Evolutionary conservation across 1,140 invertebrate genomes (phyloP), one percentile per base, ranked within the genome.

Genomic region (Hydropsyche tenuis): DNA sequence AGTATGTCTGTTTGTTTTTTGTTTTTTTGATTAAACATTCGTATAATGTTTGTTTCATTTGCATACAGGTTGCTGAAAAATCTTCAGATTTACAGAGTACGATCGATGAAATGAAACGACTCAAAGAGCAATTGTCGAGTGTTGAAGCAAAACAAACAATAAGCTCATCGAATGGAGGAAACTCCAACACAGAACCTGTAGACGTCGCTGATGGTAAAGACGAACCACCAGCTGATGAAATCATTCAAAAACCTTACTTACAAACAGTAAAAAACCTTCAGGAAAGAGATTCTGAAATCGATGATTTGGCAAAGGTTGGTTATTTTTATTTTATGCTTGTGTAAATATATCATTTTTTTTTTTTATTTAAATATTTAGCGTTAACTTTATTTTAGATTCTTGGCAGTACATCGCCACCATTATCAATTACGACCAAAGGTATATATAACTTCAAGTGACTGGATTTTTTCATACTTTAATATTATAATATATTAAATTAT

Each of bases 51-150:
- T 46, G 23, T 14, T 68, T 74, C 25, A 7, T 12, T 20, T 22
- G 53, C 12, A 22, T 51, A 20, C 46, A 77, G 76, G 18, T 77
- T 16, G 63, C 70, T 0, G 76, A 77, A 16, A 77, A 77, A 46
- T 64, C 73, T 0, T 48, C 73, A n/a, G 76, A 77, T 42, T 42
- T 77, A 42, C 70, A 77, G 48, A 72, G 71, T 12, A 69, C 69
- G 43, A 43, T 72, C 7, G 22, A 64, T 9, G 73, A 77, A 65
- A 23, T 77, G 20, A 73, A 72, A 72, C 43, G 51, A 27, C 66
- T 75, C 12, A 70, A 73, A 51, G 51, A 73, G 11, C 53, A 75
- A 53, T 42, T 75, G 60, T 68, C 23, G 9, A 62, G 45, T 14
- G 37, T 30, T 37, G 68, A 70, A 56, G 27, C 23, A 2, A 37